Percentiles rank a stretch among this genome's conserved stretches.
phyloP scores from a whole-genome alignment of 2,113 vertebrate genomes.

The Rhodinocichla rosea region DNA sequence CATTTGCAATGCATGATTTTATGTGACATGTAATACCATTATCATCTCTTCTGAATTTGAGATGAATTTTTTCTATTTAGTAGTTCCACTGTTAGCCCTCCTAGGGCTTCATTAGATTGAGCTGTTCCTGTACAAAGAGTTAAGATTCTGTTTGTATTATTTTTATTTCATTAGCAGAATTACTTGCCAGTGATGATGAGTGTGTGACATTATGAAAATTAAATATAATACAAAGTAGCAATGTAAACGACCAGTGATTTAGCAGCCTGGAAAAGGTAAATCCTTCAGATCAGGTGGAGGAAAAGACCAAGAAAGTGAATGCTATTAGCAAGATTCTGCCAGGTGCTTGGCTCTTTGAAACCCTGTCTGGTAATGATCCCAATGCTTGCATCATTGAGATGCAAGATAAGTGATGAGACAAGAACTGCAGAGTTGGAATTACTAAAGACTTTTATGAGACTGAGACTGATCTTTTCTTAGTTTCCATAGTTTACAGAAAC shows the following conservation, averaged over 20 bases:
- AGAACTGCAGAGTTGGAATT: background rate
- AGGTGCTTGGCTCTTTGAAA: background rate
- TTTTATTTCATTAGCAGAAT: slow-evolving; percentile 18
- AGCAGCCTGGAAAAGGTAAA: background rate
- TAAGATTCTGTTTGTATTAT: background rate
- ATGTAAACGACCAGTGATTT: background rate
- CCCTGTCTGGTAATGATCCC: background rate
- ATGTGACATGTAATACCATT: background rate
- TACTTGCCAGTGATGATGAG: background rate
- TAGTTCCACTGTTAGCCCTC: background rate
- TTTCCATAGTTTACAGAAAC: background rate
- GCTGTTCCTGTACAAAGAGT: background rate
- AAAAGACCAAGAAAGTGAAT: background rate
- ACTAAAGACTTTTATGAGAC: background rate
- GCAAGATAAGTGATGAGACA: background rate
- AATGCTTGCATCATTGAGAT: background rate
- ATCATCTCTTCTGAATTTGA: background rate
- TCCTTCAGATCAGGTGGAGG: background rate
- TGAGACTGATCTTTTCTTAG: background rate
- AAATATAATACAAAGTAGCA: background rate
- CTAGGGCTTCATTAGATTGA: slow-evolving; percentile 3
- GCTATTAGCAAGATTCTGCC: background rate
- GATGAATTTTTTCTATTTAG: background rate
- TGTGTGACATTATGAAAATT: background rate
- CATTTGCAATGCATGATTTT: background rate